A percentile compares a stretch with the other conserved stretches of the same genome.
These are phyloP conservation scores for Brachypalpus laphriformis DNA, from an alignment of 2,888 invertebrate species.

Conservation along the genomic window DNA sequence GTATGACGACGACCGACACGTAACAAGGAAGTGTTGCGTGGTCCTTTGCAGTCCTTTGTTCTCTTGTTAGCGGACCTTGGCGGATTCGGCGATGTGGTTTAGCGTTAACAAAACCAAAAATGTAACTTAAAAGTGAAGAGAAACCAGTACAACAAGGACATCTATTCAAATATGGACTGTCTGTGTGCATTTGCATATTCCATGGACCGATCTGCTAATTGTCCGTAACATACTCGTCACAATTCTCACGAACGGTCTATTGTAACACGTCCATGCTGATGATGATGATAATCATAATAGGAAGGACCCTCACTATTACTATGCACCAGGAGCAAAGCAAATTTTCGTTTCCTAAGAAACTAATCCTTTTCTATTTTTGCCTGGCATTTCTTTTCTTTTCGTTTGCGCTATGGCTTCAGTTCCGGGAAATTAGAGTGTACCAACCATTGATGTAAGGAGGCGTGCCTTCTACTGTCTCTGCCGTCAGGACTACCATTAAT, in stretches of 20 bases:
- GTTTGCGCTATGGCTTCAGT: background rate
- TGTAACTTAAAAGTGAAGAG: background rate
- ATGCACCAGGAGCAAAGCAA: background rate
- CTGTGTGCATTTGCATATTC: slow-evolving; percentile 47
- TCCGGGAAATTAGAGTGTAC: slow-evolving; percentile 2
- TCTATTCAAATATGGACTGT: background rate
- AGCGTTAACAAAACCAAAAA: background rate
- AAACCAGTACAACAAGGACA: slow-evolving; percentile 25
- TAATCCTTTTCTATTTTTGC: background rate
- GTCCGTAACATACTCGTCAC: slow-evolving; percentile 36
- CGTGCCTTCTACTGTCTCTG: background rate
- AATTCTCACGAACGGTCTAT: slow-evolving; percentile 3
- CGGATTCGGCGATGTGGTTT: slow-evolving; percentile 33
- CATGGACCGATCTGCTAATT: slow-evolving; percentile 34
- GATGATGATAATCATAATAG: background rate
- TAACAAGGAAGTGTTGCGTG: background rate
- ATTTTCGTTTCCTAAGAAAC: background rate
- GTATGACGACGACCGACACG: slow-evolving; percentile 5
- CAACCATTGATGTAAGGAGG: background rate
- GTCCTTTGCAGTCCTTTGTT: slow-evolving; percentile 5
- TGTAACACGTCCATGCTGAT: background rate
- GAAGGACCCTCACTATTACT: background rate
- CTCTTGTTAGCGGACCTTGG: slow-evolving; percentile 19
- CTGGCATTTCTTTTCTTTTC: background rate
- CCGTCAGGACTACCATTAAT: slow-evolving; percentile 74